These are phyloP conservation scores for Rotaria magnacalcarata DNA, from an alignment of 2,888 invertebrate genomes.

Conservation along the genomic window DNA sequence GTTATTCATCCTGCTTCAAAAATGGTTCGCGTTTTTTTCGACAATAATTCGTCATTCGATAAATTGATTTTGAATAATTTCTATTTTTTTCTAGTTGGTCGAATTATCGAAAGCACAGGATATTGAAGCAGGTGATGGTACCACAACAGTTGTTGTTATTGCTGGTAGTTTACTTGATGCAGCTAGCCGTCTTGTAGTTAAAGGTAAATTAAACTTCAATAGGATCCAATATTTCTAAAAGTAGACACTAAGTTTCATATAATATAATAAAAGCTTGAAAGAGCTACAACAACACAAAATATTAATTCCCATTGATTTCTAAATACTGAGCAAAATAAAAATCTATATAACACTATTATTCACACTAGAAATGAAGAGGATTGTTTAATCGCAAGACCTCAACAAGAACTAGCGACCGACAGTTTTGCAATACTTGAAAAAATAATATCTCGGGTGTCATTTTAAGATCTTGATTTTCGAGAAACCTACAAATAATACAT, in stretches of 20 bases:
- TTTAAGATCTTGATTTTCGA: too few relatives aligned
- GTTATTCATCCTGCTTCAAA: conserved; percentile 96
- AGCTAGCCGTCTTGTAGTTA: conserved; percentile 79
- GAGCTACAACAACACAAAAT: background rate
- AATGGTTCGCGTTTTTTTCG: conserved; percentile 63
- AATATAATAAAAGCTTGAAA: background rate
- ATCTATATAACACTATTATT: too few relatives aligned
- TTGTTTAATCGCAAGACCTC: too few relatives aligned
- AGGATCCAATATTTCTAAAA: background rate
- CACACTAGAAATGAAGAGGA: too few relatives aligned
- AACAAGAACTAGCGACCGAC: too few relatives aligned
- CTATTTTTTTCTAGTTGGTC: conserved; percentile 70
- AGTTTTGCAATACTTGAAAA: too few relatives aligned
- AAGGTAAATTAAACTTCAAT: conserved; percentile 59
- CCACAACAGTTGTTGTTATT: conserved; percentile 93
- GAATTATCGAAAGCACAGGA: conserved; percentile 97
- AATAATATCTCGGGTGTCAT: too few relatives aligned
- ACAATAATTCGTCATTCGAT: background rate
- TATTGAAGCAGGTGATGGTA: conserved; percentile 97
- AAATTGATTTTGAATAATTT: background rate
- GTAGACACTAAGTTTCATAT: background rate
- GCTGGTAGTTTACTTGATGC: conserved; percentile 92
- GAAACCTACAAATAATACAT: too few relatives aligned
- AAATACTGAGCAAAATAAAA: background rate
- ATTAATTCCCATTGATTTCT: background rate